Conservation (phyloP, 2,113 vertebrate species). For the Calyptommatus sinebrachiatus region DNA sequence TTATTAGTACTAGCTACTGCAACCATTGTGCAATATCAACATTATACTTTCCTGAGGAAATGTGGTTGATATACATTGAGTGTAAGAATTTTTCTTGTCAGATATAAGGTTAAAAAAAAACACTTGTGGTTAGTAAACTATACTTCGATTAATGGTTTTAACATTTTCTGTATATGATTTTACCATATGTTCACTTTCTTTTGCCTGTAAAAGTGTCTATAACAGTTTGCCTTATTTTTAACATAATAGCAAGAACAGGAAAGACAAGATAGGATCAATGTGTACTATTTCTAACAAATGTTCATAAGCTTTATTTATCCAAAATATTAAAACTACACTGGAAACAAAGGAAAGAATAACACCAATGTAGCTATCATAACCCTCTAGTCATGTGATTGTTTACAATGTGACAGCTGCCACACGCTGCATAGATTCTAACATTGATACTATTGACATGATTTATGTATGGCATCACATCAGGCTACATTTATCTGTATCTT, state of each 20-base stretch:
- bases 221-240: background rate
- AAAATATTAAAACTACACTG: background rate
- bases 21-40: background rate
- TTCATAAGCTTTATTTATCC: background rate
- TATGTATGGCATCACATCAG: background rate
- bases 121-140: no score
- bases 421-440: background rate
- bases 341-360: background rate
- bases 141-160: background rate
- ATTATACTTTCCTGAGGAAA: background rate
- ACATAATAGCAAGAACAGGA: background rate
- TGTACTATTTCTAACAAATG: background rate
- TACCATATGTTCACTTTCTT: background rate
- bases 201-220: background rate
- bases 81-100: background rate
- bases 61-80: background rate
- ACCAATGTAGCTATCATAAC: background rate
- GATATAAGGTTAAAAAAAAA: no score
- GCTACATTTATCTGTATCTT: background rate
- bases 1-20: background rate
- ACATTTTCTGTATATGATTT: background rate
- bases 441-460: slow-evolving; percentile 4
- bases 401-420: background rate
- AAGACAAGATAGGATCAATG: background rate
- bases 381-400: background rate